Evolutionary conservation across 2,888 invertebrate genomes (phyloP), one percentile per base, ranked within the genome.

Genomic region (Zootermopsis nevadensis): DNA sequence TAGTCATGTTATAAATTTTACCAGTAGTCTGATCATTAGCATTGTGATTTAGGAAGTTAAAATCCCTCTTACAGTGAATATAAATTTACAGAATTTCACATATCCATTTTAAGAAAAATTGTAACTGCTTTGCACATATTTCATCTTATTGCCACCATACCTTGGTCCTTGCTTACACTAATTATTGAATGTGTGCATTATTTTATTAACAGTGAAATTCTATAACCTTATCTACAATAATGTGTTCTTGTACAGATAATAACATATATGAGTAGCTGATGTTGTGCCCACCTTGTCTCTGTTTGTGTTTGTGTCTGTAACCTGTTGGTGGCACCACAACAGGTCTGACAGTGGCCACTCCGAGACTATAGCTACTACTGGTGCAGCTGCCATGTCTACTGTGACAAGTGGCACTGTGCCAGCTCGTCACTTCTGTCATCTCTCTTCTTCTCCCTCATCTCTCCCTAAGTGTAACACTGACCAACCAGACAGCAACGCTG

Each of bases 361-460:
- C n/a, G 87, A 87, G 80, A 86, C 86, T 82, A 86, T 86, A 86
- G 86, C 86, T 80, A 86, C 86, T 84, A 86, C 86, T 84, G 87
- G 87, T 83, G 86, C 86, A 33, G 24, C 74, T 74, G 69, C 69
- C 69, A 69, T 30, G 27, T 30, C 69, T 69, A 24, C 69, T 69
- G 74, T 74, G 74, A 35, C 38, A 33, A 33, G 72, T 72, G 72
- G 72, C 33, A 72, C 33, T 72, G 35, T 22, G 8, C 24, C 72
- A 74, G 38, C 74, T 38, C 74, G 24, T 42, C 74, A 74, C 74
- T 38, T 8, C 67, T 80, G 60, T 38, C 82, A 48, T 53, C 82
- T 84, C 27, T 82, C 82, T 66, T 74, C 74, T 74, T 84, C 82
- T 67, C 84, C 84, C 77, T 84, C 84, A 38, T 84, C 84, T 69